These are phyloP conservation scores for Adoxophyes honmai DNA, from an alignment of 1,140 invertebrate genomes.

Conservation along the genomic window DNA sequence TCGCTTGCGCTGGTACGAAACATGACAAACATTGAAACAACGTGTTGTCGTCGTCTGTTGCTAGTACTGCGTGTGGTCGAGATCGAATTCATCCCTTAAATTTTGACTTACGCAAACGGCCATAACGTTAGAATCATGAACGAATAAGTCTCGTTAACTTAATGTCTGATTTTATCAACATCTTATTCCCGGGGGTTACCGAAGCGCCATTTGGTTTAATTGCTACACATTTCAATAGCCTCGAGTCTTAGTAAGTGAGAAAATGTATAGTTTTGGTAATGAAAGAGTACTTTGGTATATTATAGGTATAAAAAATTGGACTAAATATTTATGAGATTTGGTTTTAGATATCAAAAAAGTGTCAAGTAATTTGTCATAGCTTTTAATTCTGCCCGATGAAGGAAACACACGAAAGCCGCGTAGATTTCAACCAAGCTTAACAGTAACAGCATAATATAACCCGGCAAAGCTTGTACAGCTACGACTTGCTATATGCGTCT, in stretches of 20 bases:
- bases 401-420: slow-evolving; percentile 1
- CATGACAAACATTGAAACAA: too few relatives aligned
- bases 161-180: not conserved
- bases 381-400: not conserved
- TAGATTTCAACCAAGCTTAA: not conserved
- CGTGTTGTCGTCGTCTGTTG: too few relatives aligned
- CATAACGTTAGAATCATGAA: slow-evolving; percentile 1
- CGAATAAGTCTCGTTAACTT: slow-evolving; percentile 12
- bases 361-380: not conserved
- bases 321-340: not conserved
- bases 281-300: not conserved
- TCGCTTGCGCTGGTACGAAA: too few relatives aligned
- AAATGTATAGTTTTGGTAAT: not conserved
- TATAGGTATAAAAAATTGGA: not conserved
- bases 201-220: not conserved
- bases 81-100: too few relatives aligned
- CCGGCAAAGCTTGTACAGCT: too few relatives aligned
- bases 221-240: slow-evolving; percentile 7
- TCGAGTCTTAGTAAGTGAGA: not conserved
- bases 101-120: not conserved
- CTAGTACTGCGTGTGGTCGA: too few relatives aligned
- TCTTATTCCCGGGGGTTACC: not conserved
- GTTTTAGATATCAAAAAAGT: too few relatives aligned
- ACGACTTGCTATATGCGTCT: too few relatives aligned
- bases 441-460: too few relatives aligned